phyloP scores from a whole-genome alignment of 1,140 invertebrate species.

The Dryas iulia region DNA sequence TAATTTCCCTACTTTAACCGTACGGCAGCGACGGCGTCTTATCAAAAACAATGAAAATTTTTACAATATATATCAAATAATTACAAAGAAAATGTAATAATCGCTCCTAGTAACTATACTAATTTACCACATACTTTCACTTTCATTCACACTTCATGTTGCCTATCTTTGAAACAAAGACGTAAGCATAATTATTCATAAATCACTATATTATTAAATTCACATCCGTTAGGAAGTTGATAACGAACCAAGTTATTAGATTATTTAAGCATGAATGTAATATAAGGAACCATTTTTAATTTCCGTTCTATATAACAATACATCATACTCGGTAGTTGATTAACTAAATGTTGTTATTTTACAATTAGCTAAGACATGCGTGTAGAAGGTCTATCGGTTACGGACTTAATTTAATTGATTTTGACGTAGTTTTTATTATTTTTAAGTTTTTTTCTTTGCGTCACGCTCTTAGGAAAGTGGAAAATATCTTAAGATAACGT shows the following conservation, averaged over 20 bases:
- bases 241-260: conserved; percentile 13
- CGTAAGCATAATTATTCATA: background rate
- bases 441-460: too few relatives aligned
- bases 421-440: too few relatives aligned
- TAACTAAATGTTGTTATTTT: background rate
- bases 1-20: too few relatives aligned
- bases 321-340: conserved; percentile 8
- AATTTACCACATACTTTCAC: background rate
- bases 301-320: conserved; percentile 9
- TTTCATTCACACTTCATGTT: background rate
- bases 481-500: too few relatives aligned
- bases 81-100: background rate
- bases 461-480: too few relatives aligned
- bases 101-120: background rate
- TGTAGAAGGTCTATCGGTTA: background rate
- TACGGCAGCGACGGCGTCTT: background rate
- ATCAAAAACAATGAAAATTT: too few relatives aligned
- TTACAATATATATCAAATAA: background rate
- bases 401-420: background rate
- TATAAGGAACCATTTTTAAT: conserved; percentile 22
- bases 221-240: conserved; percentile 22
- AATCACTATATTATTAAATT: conserved; percentile 4
- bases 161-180: background rate
- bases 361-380: background rate
- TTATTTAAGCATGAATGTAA: conserved; percentile 36